Evolutionary conservation across 2,797 vertebrate genomes (phyloP).

Genomic region (Anguilla anguilla): DNA sequence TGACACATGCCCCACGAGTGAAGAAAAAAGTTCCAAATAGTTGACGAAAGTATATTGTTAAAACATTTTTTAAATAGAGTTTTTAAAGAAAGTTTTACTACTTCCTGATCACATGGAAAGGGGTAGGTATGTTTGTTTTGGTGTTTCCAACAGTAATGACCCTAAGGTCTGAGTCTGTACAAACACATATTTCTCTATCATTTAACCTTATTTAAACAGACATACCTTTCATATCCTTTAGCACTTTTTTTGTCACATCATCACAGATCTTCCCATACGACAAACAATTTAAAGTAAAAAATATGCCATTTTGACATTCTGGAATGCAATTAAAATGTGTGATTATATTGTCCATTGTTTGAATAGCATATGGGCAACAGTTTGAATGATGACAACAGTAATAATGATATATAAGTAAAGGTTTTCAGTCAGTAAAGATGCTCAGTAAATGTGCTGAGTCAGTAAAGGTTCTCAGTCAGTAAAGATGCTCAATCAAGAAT

Average conservation of each 20-base stretch:
- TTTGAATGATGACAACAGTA: too few species aligned
- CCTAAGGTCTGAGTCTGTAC: neutral
- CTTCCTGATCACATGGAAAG: neutral
- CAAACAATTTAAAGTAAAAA: neutral
- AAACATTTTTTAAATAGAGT: neutral
- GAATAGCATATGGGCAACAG: too few species aligned
- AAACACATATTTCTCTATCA: neutral
- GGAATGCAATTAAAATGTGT: neutral
- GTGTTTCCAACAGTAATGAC: neutral
- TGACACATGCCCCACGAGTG: neutral
- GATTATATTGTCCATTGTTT: too few species aligned
- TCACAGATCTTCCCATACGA: neutral
- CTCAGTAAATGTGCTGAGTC: too few species aligned
- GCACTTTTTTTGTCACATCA: neutral
- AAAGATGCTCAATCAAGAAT: too few species aligned
- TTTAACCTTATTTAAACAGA: neutral
- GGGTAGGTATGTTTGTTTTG: neutral
- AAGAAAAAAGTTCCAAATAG: neutral
- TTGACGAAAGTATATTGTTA: neutral
- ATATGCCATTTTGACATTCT: neutral
- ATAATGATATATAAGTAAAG: too few species aligned
- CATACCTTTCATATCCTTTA: neutral
- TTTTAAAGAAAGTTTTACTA: neutral
- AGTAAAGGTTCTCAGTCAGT: too few species aligned
- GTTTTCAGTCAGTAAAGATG: too few species aligned